These are phyloP conservation scores for Euthynnus affinis DNA, from an alignment of 2,797 vertebrate genomes.

Conservation along the genomic window DNA sequence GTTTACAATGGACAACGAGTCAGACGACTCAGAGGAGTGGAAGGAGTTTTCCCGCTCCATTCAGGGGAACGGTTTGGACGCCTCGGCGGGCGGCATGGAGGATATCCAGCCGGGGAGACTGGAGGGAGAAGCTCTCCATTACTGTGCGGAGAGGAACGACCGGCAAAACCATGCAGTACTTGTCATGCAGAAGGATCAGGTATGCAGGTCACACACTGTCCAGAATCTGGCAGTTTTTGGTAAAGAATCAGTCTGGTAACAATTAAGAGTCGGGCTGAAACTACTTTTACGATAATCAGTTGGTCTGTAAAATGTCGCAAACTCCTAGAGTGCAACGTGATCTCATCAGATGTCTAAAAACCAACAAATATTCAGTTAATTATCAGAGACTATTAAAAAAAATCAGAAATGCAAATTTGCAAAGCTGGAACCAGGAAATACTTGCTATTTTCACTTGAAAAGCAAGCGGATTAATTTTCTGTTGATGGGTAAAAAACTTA, in stretches of 20 bases:
- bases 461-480: too few relatives aligned
- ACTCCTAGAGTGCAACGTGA: too few relatives aligned
- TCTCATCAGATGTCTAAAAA: too few relatives aligned
- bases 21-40: conserved; percentile 79
- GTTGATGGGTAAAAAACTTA: too few relatives aligned
- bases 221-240: neutral
- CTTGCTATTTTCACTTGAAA: too few relatives aligned
- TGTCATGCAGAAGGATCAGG: conserved; percentile 86
- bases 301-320: too few relatives aligned
- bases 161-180: conserved; percentile 80
- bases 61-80: conserved; percentile 63
- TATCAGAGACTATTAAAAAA: too few relatives aligned
- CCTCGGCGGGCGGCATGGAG: neutral
- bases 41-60: conserved; percentile 73
- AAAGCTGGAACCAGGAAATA: too few relatives aligned
- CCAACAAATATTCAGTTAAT: too few relatives aligned
- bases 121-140: conserved; percentile 71
- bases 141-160: conserved; percentile 80
- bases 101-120: conserved; percentile 34
- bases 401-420: too few relatives aligned
- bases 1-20: conserved; percentile 56
- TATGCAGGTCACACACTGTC: conserved; percentile 39
- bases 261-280: neutral
- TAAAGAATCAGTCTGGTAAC: neutral
- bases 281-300: too few relatives aligned